Evolutionary conservation across 2,888 invertebrate genomes (phyloP).

Genomic region (Patella ulyssiponensis): DNA sequence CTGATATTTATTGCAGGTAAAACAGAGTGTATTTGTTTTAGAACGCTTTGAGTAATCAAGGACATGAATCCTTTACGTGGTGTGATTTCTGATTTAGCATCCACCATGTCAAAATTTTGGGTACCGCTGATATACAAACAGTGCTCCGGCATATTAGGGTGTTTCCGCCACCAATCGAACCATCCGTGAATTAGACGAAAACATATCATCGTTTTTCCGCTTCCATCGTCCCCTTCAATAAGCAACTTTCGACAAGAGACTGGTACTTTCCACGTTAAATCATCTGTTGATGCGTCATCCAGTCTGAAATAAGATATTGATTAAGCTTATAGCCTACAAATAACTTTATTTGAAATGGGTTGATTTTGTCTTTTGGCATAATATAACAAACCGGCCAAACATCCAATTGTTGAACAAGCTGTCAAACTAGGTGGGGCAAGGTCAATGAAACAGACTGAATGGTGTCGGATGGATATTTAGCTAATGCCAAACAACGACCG

Average conservation of each 20-base stretch:
- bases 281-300: conserved; percentile 40
- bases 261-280: conserved; percentile 34
- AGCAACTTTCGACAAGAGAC: conserved; percentile 34
- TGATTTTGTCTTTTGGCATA: too few relatives aligned
- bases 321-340: too few relatives aligned
- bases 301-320: conserved; percentile 22
- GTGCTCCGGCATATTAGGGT: conserved; percentile 25
- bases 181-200: conserved; percentile 39
- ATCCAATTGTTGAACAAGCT: too few relatives aligned
- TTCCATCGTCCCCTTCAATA: conserved; percentile 44
- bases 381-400: too few relatives aligned
- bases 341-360: too few relatives aligned
- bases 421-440: too few relatives aligned
- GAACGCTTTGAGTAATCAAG: neutral
- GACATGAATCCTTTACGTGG: neutral
- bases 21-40: neutral
- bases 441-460: too few relatives aligned
- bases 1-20: neutral
- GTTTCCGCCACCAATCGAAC: conserved; percentile 37
- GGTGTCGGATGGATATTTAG: too few relatives aligned
- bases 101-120: conserved; percentile 3
- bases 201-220: conserved; percentile 43
- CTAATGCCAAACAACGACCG: too few relatives aligned
- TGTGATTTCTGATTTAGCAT: neutral
- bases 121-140: conserved; percentile 22